Evolutionary conservation across 2,797 vertebrate species (phyloP), one percentile per base, ranked within the genome.

Genomic region (Chaetodon trifasciatus): DNA sequence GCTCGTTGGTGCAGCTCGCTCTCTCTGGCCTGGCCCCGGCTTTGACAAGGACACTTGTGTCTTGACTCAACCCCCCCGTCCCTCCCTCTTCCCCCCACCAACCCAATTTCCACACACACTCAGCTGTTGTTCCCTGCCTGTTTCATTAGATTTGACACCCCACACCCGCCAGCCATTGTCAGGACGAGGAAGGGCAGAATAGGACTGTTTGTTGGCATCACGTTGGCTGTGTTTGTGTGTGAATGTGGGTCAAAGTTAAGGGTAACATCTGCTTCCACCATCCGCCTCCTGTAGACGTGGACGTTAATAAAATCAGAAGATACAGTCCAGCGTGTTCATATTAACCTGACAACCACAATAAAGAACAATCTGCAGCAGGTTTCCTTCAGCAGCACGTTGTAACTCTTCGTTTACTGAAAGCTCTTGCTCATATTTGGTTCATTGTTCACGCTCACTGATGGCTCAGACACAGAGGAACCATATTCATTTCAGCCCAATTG

Each of bases 41-140:
- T 84, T 62, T 64, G 63, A 93, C 88, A 93, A 90, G 91, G 89
- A 90, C 89, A 87, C 81, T 88, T 89, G 86, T 93, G 91, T 94
- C 74, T 88, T 70, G 70, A 71, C 86, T 65, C 69, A 9, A 6
- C 35, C 37, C 32, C 19, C 11, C 23, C 32, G 24, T 23, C 69
- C 28, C 47, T 8, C 15, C 58, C 28, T 3, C 53, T 52, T 7
- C 8, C 42, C 56, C 44, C 35, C 23, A 37, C 52, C 73, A 32
- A 12, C 60, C 72, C 65, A 56, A 13, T 70, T 69, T 81, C 67
- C 73, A 73, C 85, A 86, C 89, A 89, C 88, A 90, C 89, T 91
- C 90, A 89, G 88, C 88, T 89, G 89, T 94, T 93, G 85, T 92
- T 90, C 75, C 50, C 17, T 21, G 79, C 50, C 82, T 60, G 78